Base-by-base conservation (phyloP, 1,140 invertebrate genomes). In the Microplitis mediator region DNA sequence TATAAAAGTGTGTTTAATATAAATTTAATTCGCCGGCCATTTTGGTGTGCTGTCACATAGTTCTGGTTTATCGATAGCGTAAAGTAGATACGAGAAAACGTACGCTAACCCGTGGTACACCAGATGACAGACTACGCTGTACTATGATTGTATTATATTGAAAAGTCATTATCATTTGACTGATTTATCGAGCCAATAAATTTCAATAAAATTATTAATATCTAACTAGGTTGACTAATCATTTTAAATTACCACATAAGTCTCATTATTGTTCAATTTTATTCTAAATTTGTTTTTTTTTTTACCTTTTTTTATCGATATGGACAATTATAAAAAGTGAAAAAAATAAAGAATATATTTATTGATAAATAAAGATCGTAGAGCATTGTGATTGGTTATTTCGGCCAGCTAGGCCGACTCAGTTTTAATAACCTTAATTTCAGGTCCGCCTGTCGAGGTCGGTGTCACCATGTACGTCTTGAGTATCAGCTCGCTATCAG, bases 381-480 rank as follows among this genome's bases (percentile, higher is more conserved):
- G 79, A 76, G 77, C 52, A 62, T 71, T 74, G 66, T 71, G 70
- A 16, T 61, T 75, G 61, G 74, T 72, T 23, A 35, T 73, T 54
- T 72, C 63, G 84, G 81, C 84, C 83, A 71, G 68, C 74, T 75
- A 71, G 83, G 84, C 79, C 85, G 83, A 83, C 83, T 87, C 83
- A 86, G 85, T 83, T 81, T 81, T 81, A 86, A 77, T 85, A 87
- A 87, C 81, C 79, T 86, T 86, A 80, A 87, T 95, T 94, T 90
- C 93, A 96, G 95, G 95, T 92, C 92, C 93, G 89, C 95, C 97
- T 86, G 95, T 97, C 87, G 94, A 95, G 91, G 96, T 98, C 87
- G 95, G 95, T 89, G 95, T 98, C 89, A 97, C 95, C 89, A 97
- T 97, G 94, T 96, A 97, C 92, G 95, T 98, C 90, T 94, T 97